These are phyloP conservation scores for Musca vetustissima DNA, from an alignment of 1,140 invertebrate genomes.

Conservation along the genomic window DNA sequence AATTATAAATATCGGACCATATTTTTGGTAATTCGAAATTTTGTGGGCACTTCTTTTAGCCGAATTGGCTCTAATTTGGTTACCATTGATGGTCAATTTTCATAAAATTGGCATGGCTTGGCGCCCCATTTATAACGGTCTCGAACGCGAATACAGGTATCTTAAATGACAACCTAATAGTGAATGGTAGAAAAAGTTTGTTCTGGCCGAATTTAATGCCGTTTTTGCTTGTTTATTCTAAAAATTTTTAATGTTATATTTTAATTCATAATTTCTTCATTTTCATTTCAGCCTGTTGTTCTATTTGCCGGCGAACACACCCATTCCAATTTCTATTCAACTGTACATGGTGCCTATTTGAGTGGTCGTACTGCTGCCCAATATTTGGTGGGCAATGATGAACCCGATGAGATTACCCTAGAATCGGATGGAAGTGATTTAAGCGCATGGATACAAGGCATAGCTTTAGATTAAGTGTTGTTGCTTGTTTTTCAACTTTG, in stretches of 20 bases:
- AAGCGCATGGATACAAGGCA: constrained; percentile 84
- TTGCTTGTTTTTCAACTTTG: no score
- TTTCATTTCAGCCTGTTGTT: constrained; percentile 68
- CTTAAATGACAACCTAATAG: no score
- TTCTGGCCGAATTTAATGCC: no score
- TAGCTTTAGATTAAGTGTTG: constrained; percentile 59
- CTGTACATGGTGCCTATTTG: constrained; percentile 90
- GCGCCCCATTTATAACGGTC: no score
- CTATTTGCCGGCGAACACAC: constrained; percentile 94
- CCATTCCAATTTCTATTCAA: constrained; percentile 91
- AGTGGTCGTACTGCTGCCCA: constrained; percentile 86
- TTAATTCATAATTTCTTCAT: neutral
- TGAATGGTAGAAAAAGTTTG: no score
- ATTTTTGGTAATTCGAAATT: no score
- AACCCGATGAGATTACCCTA: constrained; percentile 64
- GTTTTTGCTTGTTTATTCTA: neutral
- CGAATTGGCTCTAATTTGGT: no score
- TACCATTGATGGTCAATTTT: no score
- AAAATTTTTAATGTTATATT: neutral
- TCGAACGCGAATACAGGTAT: no score
- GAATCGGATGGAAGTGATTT: constrained; percentile 74
- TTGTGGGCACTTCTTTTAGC: no score
- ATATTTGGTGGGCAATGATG: constrained; percentile 63
- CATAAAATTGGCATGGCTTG: no score
- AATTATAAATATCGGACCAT: no score